Base-by-base conservation (phyloP, 1,140 invertebrate species). In the Drosophila nasuta region DNA sequence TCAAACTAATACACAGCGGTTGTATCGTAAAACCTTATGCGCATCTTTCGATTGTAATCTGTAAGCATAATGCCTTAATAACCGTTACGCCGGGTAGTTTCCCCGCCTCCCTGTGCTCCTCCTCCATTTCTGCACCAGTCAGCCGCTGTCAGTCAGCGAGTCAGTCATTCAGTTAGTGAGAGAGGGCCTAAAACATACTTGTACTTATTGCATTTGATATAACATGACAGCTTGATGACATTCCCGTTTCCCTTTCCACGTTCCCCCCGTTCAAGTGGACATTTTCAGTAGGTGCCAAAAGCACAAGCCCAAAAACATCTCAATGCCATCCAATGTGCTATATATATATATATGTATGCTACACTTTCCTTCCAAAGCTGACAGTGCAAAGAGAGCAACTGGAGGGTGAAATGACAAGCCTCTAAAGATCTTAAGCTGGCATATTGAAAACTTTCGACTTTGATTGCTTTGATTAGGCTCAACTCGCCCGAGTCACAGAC, bases 41-140 rank as follows among this genome's bases (percentile, higher is more conserved):
- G 77, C 77, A 77, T 88, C 88, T 87, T 80, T 80, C 83, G 85
- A 87, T 87, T 87, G 83, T 89, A 87, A 87, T 87, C 83, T 87
- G 46, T 77, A 63, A 64, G 69, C 73, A 45, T 72, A 72, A 79
- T 79, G 64, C 69, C 60, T 71, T 66, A 70, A 76, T 75, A 64
- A 49, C 45, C 72, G 58, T 64, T 57, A 57, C 48, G 38, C 20
- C 15, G 25, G 8, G 33, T 51, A 52, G 46, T 52, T 65, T n/a
- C 20, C 17, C 62, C 33, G 10, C 4, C n/a, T 2, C 15, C 20
- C 20, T 3, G 3, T 20, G 3, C 5, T 11, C 2, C 30, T 15
- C 28, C 1, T 8, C 3, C 25, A 11, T 28, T 8, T 33, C 20
- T 1, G n/a, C n/a, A 17, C 8, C 45, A 11, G n/a, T 15, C 45